These are phyloP conservation scores for Astropecten irregularis DNA, from an alignment of 53 echinoderm and acorn worm species.

Conservation along the genomic window DNA sequence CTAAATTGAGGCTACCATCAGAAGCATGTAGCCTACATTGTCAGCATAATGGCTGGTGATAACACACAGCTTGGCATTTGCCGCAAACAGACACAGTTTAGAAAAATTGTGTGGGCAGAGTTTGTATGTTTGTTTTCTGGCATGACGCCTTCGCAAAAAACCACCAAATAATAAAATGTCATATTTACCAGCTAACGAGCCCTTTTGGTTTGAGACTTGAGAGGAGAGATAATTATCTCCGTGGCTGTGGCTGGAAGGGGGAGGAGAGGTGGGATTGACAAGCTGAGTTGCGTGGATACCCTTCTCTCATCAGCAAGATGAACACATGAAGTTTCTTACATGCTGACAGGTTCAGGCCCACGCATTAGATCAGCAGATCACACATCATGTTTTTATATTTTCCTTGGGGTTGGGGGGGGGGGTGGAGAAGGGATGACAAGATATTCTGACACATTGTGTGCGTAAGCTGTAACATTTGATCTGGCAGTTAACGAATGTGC, in stretches of 20 bases:
- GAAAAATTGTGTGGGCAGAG: conserved; percentile 22
- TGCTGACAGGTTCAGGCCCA: not conserved
- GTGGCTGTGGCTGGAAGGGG: no score
- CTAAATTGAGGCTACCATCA: no score
- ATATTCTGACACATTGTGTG: not conserved
- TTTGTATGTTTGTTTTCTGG: not conserved
- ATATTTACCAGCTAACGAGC: conserved; percentile 12
- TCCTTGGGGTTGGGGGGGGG: not conserved
- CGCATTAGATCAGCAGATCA: conserved; percentile 30
- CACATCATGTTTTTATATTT: not conserved
- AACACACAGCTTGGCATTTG: no score
- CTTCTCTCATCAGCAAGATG: not conserved
- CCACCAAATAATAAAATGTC: not conserved
- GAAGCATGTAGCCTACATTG: no score
- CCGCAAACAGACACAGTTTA: no score
- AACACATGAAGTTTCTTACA: conserved; percentile 16
- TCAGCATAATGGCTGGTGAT: no score
- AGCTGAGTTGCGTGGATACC: conserved; percentile 26
- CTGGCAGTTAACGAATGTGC: no score
- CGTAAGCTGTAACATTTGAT: conserved; percentile 1
- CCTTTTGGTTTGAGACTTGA: conserved; percentile 33
- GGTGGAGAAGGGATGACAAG: not conserved
- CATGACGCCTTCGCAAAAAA: not conserved
- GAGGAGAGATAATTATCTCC: conserved; percentile 31
- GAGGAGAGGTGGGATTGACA: not conserved